A percentile compares a stretch with the other conserved stretches of the same genome.
Evolutionary conservation across 2,888 invertebrate species (phyloP).

Genomic region (Pollenia labialis): DNA sequence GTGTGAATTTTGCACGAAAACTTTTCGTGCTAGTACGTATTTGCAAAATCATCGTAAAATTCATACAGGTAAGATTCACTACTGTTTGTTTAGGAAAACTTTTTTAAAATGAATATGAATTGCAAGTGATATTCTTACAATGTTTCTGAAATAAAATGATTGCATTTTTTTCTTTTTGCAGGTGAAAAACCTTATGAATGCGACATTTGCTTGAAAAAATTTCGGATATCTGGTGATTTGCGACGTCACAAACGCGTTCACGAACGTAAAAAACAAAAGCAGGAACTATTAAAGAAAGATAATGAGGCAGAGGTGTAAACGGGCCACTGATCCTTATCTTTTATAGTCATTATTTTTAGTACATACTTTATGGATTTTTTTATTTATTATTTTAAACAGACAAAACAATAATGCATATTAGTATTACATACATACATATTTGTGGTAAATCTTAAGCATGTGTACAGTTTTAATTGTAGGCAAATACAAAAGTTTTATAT

Average conservation of each 20-base stretch:
- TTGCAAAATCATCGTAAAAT: slow-evolving; percentile 92
- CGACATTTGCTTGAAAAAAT: slow-evolving; percentile 90
- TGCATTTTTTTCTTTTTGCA: slow-evolving; percentile 76
- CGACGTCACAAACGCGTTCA: slow-evolving; percentile 92
- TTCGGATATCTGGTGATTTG: slow-evolving; percentile 93
- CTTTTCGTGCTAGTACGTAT: slow-evolving; percentile 94
- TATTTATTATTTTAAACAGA: slow-evolving; percentile 23
- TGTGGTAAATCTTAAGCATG: slow-evolving; percentile 33
- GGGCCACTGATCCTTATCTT: background rate
- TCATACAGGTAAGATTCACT: slow-evolving; percentile 88
- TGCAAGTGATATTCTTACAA: too few species aligned
- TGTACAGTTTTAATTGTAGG: slow-evolving; percentile 62
- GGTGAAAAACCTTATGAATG: slow-evolving; percentile 92
- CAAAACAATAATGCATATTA: slow-evolving; percentile 26
- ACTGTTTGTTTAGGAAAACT: slow-evolving; percentile 30
- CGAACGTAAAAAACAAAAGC: slow-evolving; percentile 80
- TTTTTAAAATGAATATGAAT: too few species aligned
- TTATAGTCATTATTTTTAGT: slow-evolving; percentile 50
- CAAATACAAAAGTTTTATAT: slow-evolving; percentile 60
- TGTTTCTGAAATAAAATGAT: too few species aligned
- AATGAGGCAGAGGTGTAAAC: slow-evolving; percentile 31
- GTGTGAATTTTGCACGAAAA: slow-evolving; percentile 93
- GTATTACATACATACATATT: slow-evolving; percentile 45
- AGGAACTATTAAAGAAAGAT: slow-evolving; percentile 42
- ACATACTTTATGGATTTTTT: slow-evolving; percentile 11